These are phyloP conservation scores for Arctopsyche grandis DNA, from an alignment of 1,140 invertebrate species.

Conservation along the genomic window DNA sequence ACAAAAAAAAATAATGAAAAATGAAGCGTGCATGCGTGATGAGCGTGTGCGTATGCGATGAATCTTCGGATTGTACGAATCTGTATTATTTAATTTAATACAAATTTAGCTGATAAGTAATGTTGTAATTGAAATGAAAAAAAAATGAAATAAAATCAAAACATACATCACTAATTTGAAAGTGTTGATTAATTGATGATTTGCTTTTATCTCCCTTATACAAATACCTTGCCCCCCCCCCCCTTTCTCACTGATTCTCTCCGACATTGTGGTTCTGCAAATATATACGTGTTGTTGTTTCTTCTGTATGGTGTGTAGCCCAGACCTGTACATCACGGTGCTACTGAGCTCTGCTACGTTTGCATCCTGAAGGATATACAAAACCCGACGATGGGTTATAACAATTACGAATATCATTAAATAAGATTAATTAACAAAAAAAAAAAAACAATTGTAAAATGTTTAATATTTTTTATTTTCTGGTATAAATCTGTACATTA, in stretches of 20 bases:
- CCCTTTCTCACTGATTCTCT: no score
- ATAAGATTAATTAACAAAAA: background rate
- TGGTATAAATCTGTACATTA: slow-evolving; percentile 49
- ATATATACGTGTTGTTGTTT: no score
- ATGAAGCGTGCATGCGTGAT: background rate
- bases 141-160: slow-evolving; percentile 20
- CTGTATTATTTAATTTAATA: slow-evolving; percentile 51
- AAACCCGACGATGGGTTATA: no score
- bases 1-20: background rate
- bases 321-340: no score
- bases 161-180: slow-evolving; percentile 10
- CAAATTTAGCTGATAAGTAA: slow-evolving; percentile 48
- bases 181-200: no score
- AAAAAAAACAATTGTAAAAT: background rate
- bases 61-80: background rate
- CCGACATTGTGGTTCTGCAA: no score
- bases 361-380: no score
- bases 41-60: background rate
- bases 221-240: no score
- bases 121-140: slow-evolving; percentile 43
- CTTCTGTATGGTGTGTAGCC: no score
- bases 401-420: no score
- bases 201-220: no score
- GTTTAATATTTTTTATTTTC: slow-evolving; percentile 30
- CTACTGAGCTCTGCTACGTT: no score